Conservation (phyloP, 1,140 invertebrate species). For the Harpegnathos saltator region DNA sequence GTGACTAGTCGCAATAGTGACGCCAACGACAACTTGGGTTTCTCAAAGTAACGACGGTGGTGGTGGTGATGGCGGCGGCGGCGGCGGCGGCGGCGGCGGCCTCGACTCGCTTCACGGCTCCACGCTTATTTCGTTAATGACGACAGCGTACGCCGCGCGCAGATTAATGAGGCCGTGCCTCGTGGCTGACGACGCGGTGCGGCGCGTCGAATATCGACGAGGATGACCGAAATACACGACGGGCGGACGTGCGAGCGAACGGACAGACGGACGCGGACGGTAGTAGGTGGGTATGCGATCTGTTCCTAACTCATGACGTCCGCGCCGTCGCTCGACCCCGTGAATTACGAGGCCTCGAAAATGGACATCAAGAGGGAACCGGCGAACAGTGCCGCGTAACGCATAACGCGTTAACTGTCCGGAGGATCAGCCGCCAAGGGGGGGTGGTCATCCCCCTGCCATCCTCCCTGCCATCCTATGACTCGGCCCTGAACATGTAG, state of each 20-base stretch:
- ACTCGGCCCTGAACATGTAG: too few relatives aligned
- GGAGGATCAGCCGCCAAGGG: too few relatives aligned
- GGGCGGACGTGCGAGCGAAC: too few relatives aligned
- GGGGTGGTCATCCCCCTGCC: too few relatives aligned
- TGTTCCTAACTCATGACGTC: conserved; percentile 41
- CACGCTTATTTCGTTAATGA: conserved; percentile 73
- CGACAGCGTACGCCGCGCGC: conserved; percentile 26
- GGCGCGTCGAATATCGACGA: conserved; percentile 64
- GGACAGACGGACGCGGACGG: conserved; percentile 1
- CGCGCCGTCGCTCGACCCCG: background rate
- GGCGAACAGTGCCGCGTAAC: too few relatives aligned
- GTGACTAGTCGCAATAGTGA: conserved; percentile 10
- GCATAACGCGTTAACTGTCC: too few relatives aligned
- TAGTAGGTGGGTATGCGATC: conserved; percentile 34
- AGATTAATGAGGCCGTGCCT: conserved; percentile 70
- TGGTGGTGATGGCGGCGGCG: too few relatives aligned
- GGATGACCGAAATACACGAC: conserved; percentile 59
- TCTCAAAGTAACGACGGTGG: too few relatives aligned
- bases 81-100: background rate
- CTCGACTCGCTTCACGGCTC: background rate
- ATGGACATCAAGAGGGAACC: conserved; percentile 29
- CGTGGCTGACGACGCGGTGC: conserved; percentile 50
- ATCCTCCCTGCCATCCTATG: too few relatives aligned
- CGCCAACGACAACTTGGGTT: conserved; percentile 35
- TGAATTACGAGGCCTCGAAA: conserved; percentile 52